Evolutionary conservation across 2,888 invertebrate genomes (phyloP), one percentile per base, ranked within the genome.

Genomic region (Hypercompe scribonia): DNA sequence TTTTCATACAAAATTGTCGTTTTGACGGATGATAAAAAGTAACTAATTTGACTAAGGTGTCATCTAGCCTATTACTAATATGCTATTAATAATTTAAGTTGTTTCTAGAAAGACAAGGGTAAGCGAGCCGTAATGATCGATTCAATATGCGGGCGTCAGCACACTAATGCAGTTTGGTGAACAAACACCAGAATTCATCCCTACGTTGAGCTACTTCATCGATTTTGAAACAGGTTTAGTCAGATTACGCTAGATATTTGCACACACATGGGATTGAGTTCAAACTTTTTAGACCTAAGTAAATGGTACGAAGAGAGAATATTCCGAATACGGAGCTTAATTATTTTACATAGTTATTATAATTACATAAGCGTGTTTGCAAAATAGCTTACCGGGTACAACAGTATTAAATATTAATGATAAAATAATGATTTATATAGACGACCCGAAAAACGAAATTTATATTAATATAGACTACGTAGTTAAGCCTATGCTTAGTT

Each of bases 161-260:
- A 63, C 65, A 61, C 36, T 77, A 75, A 78, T 82, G 78, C 72
- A 82, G 76, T 81, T 82, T 79, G 54, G 75, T 74, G 33, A 68
- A 68, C 76, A 78, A 80, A 83, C 74, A 78, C 67, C 70, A 61
- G 42, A 64, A 73, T 73, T 54, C n/a, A 58, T 34, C 28, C 21
- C 61, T 58, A 24, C 46, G 42, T 33, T 58, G 28, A 54, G 42
- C 11, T 71, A n/a, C 39, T 34, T 34, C 46, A 46, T 46, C 61
- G 67, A 72, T 67, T 67, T 64, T 50, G 39, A 54, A 24, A 54
- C 31, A 42, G 28, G 63, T 68, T 72, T 68, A 68, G 72, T 68
- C 31, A 11, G 42, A 46, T 66, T 67, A 63, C 42, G 28, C 34
- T 61, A n/a, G 24, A 67, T 63, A 34, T n/a, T 46, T 61, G 33